Percentiles rank a stretch among this genome's conserved stretches.
Conservation (phyloP, 2,888 invertebrate species). For the Scaptomyza flava region DNA sequence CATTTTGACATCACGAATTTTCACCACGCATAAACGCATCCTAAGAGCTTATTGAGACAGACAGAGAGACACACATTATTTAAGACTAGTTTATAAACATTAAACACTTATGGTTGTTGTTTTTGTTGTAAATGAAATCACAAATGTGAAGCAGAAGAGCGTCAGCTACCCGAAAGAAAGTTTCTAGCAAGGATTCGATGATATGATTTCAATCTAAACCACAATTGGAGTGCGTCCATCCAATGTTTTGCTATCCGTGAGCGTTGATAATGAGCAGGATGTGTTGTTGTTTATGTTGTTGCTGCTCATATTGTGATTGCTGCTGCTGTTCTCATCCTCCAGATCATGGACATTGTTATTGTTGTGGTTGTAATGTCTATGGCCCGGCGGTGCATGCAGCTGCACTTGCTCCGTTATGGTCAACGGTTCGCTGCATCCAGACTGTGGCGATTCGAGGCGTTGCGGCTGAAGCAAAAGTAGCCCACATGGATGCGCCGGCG, state of each 20-base stretch:
- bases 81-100: constrained; percentile 70
- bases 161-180: constrained; percentile 12
- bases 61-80: constrained; percentile 54
- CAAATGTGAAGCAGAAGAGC: constrained; percentile 55
- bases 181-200: constrained; percentile 15
- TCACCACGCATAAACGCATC: constrained; percentile 50
- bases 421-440: constrained; percentile 52
- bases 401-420: constrained; percentile 79
- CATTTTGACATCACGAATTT: constrained; percentile 12
- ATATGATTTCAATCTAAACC: constrained; percentile 57
- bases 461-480: constrained; percentile 32
- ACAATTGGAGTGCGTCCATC: constrained; percentile 83
- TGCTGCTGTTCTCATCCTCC: constrained; percentile 49
- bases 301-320: constrained; percentile 42
- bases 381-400: constrained; percentile 61
- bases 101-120: constrained; percentile 59
- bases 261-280: constrained; percentile 81
- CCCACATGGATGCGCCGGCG: constrained; percentile 52
- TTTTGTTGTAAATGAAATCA: constrained; percentile 60
- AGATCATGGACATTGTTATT: constrained; percentile 32
- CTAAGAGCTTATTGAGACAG: constrained; percentile 30
- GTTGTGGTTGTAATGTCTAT: constrained; percentile 22
- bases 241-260: constrained; percentile 83
- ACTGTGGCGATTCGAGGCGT: constrained; percentile 41
- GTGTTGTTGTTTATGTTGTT: constrained; percentile 82